phyloP scores from a whole-genome alignment of 2,888 invertebrate genomes.

The Liodrosophila aerea region DNA sequence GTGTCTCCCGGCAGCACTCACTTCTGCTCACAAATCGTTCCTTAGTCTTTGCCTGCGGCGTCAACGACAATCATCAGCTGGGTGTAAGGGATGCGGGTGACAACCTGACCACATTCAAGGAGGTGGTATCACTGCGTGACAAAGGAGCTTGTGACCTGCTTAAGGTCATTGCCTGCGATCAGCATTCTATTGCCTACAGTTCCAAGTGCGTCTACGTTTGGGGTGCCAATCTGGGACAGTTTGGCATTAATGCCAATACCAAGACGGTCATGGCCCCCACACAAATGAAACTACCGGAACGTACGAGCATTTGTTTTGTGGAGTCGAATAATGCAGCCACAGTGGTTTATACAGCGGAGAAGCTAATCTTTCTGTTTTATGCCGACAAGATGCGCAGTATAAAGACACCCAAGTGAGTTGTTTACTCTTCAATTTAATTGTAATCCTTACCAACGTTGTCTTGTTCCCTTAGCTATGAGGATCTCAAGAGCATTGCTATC shows the following conservation, averaged over 20 bases:
- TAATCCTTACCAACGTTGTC: background rate
- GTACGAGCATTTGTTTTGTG: constrained; percentile 70
- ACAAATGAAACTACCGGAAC: constrained; percentile 71
- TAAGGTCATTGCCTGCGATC: constrained; percentile 87
- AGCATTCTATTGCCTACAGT: constrained; percentile 89
- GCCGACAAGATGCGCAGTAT: constrained; percentile 75
- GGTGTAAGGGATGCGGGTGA: constrained; percentile 84
- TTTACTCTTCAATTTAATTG: background rate
- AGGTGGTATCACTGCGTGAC: constrained; percentile 77
- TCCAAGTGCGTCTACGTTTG: constrained; percentile 87
- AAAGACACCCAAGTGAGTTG: constrained; percentile 79
- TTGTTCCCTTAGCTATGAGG: constrained; percentile 69
- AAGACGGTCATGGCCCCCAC: constrained; percentile 68
- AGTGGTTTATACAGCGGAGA: constrained; percentile 71
- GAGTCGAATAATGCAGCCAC: constrained; percentile 82
- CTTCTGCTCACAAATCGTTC: constrained; percentile 79
- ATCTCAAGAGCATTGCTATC: constrained; percentile 76
- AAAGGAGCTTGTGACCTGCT: constrained; percentile 82
- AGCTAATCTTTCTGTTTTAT: constrained; percentile 74
- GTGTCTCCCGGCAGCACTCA: constrained; percentile 80
- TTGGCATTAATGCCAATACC: constrained; percentile 83
- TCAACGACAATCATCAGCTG: constrained; percentile 86
- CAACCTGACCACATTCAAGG: constrained; percentile 78
- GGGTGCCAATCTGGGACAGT: constrained; percentile 92
- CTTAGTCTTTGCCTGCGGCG: constrained; percentile 85